Evolutionary conservation across 2,888 invertebrate species (phyloP).

Genomic region (Eilema griseolum): DNA sequence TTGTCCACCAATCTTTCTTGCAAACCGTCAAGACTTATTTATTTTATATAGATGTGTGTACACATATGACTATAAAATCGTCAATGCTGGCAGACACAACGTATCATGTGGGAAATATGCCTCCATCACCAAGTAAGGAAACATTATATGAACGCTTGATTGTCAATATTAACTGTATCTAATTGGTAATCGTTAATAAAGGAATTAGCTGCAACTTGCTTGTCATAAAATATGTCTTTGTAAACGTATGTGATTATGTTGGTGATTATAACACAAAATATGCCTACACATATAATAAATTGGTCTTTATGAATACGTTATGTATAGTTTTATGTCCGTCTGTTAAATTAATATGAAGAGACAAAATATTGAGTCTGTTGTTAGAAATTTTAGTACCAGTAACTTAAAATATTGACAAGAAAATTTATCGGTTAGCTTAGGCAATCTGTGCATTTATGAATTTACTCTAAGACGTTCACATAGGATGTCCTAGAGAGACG

Average conservation of each 20-base stretch:
- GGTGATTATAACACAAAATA: slow-evolving; percentile 42
- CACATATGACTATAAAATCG: slow-evolving; percentile 53
- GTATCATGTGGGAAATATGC: slow-evolving; percentile 66
- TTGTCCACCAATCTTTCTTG: neutral
- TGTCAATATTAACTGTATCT: slow-evolving; percentile 45
- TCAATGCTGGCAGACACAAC: slow-evolving; percentile 50
- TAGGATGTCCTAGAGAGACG: neutral
- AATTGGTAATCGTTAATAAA: slow-evolving; percentile 51
- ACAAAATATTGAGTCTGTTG: neutral
- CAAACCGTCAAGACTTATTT: slow-evolving; percentile 3
- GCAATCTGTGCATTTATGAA: neutral
- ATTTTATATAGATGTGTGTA: neutral
- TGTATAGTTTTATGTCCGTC: slow-evolving; percentile 12
- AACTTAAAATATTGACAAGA: neutral
- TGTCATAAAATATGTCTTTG: slow-evolving; percentile 52
- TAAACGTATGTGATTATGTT: slow-evolving; percentile 33
- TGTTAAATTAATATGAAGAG: slow-evolving; percentile 7
- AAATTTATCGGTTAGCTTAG: slow-evolving; percentile 5
- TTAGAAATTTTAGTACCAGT: slow-evolving; percentile 7
- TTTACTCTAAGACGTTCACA: neutral
- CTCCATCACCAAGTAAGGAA: slow-evolving; percentile 54
- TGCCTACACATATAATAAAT: slow-evolving; percentile 23
- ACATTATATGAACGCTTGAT: slow-evolving; percentile 44
- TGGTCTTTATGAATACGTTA: slow-evolving; percentile 14
- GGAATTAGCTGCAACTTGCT: slow-evolving; percentile 48